Conservation (phyloP, 2,888 invertebrate species). For the Orthosia incerta region DNA sequence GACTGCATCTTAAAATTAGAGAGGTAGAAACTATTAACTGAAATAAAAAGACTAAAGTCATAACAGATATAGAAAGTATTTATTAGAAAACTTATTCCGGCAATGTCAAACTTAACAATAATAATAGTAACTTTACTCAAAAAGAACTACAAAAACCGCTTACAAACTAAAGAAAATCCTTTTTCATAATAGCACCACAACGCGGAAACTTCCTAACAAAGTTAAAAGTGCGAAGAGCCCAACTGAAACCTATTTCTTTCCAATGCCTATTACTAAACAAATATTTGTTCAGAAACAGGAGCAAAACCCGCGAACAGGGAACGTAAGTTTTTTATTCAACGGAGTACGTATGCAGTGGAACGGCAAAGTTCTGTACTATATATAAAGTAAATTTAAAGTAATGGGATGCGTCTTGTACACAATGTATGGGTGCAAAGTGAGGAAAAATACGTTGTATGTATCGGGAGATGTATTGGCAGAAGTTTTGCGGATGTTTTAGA, state of each 20-base stretch:
- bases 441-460: conserved; percentile 55
- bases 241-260: conserved; percentile 58
- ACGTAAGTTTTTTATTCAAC: conserved; percentile 62
- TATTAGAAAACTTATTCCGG: background rate
- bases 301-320: conserved; percentile 50
- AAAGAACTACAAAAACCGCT: background rate
- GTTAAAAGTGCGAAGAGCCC: conserved; percentile 51
- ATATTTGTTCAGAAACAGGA: conserved; percentile 63
- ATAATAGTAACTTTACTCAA: background rate
- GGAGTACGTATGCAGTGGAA: conserved; percentile 58
- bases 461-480: conserved; percentile 53
- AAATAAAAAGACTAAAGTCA: background rate
- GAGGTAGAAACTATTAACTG: background rate
- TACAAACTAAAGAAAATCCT: conserved; percentile 18
- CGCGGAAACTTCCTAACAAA: conserved; percentile 23
- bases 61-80: background rate
- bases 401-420: conserved; percentile 58
- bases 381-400: conserved; percentile 69
- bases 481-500: conserved; percentile 50
- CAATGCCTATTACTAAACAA: conserved; percentile 65
- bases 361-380: conserved; percentile 58
- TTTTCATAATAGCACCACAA: conserved; percentile 10
- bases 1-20: accelerated
- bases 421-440: conserved; percentile 48
- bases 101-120: background rate